Percentiles rank a stretch among this genome's conserved stretches.
Evolutionary conservation across 2,888 invertebrate genomes (phyloP).

Genomic region (Stramonita haemastoma): DNA sequence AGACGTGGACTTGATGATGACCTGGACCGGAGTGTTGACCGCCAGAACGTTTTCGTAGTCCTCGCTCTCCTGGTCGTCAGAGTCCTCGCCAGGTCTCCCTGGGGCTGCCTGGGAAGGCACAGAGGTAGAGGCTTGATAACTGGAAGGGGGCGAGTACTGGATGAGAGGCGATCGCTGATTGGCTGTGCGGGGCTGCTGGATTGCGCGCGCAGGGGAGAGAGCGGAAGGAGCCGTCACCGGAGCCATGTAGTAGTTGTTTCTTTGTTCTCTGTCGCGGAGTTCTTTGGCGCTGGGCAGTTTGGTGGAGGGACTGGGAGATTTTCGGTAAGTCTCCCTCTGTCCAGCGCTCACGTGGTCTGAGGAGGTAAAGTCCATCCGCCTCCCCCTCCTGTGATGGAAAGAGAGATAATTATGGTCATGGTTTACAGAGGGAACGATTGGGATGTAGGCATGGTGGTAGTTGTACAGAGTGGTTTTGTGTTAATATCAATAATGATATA

Average conservation of each 20-base stretch:
- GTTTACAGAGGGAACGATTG: not conserved
- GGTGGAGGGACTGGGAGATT: not conserved
- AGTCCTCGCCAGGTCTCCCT: not conserved
- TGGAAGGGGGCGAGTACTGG: not conserved
- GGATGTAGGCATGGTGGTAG: not conserved
- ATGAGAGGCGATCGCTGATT: conserved; percentile 5
- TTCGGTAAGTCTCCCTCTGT: not conserved
- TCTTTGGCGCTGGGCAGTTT: not conserved
- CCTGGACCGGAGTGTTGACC: not conserved
- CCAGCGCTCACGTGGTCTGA: not conserved
- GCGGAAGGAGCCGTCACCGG: not conserved
- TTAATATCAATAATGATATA: too few species aligned
- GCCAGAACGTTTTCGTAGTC: not conserved
- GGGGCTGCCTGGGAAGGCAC: not conserved
- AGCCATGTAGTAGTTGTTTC: not conserved
- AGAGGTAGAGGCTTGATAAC: not conserved
- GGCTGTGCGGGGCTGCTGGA: not conserved
- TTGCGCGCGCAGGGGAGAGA: not conserved
- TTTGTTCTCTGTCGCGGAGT: not conserved
- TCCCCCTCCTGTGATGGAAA: not conserved
- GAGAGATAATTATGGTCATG: not conserved
- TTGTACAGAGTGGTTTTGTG: too few species aligned
- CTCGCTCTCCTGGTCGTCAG: not conserved
- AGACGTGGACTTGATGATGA: not conserved
- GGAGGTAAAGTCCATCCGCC: not conserved